Base-by-base conservation (phyloP, 1,140 invertebrate species). In the Ceratosolen fusciceps region DNA sequence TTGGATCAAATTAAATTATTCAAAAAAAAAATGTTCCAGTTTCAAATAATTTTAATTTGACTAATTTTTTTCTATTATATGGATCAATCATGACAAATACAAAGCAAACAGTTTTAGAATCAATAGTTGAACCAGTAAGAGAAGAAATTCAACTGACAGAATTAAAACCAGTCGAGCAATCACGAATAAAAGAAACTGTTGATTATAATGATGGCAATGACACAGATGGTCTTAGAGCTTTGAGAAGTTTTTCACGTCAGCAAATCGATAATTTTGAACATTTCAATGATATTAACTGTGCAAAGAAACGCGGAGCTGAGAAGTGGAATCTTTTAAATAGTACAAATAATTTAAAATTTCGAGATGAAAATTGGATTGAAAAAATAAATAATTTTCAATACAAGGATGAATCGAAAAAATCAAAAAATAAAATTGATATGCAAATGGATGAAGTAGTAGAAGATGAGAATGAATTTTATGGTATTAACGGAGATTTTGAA, bases 101-200 rank as follows among this genome's bases (percentile, higher is more conserved):
- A n/a, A 83, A 85, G 24, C 80, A 86, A 19, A 83, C 74, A 4
- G 49, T 58, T 81, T 19, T 54, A 79, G 37, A 83, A 39, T 21
- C 80, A 82, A 49, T 8, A 24, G 7, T 4, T n/a, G 77, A 79
- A 14, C 81, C 82, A 37, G 65, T 67, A 26, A 84, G 85, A 39
- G 88, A 90, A 19, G 87, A 87, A 24, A 78, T 90, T 24, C 84
- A 90, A 14, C 68, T 90, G 16, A 90, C 90, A 5, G 90, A 90
- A 78, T 73, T 90, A 16, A 65, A 86, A 10, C 90, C 90, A 0
- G 89, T 90, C 5, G 83, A 89, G 52, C 88, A 88, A 21, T 90
- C 87, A 2, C 58, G 85, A 3, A 87, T 90, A 16, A 83, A 83
- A 2, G 83, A 86, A 39, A 81, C 81, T 26, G 56, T 60, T 9